A percentile compares a stretch with the other conserved stretches of the same genome.
Evolutionary conservation across 2,888 invertebrate genomes (phyloP).

Genomic region (Taenaris catops): DNA sequence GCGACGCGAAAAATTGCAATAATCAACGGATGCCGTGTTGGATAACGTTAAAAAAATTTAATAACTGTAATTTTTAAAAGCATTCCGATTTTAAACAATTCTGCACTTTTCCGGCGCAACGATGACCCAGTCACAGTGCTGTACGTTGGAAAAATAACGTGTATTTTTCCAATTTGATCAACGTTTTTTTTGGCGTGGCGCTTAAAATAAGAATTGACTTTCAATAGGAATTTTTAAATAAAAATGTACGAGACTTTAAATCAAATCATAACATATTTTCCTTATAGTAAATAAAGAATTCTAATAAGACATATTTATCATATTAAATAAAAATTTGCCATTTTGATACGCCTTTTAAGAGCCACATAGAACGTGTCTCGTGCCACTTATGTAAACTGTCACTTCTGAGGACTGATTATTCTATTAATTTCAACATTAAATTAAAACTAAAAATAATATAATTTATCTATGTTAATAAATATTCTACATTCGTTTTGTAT

Average conservation of each 20-base stretch:
- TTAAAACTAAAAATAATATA: too few relatives aligned
- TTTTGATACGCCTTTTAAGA: too few relatives aligned
- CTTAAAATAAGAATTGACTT: conserved; percentile 15
- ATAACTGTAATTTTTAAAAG: conserved; percentile 53
- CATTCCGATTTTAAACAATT: conserved; percentile 32
- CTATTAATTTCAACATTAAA: too few relatives aligned
- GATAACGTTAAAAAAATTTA: conserved; percentile 37
- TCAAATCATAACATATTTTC: too few relatives aligned
- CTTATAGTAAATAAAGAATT: too few relatives aligned
- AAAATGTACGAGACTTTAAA: conserved; percentile 1
- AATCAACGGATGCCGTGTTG: conserved; percentile 54
- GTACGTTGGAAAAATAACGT: conserved; percentile 15
- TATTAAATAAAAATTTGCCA: too few relatives aligned
- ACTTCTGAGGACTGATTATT: too few relatives aligned
- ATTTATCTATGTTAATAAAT: too few relatives aligned
- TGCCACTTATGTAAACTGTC: too few relatives aligned
- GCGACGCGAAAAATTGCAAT: conserved; percentile 65
- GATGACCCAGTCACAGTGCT: conserved; percentile 33
- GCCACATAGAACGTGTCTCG: too few relatives aligned
- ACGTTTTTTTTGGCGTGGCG: conserved; percentile 3
- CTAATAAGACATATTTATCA: too few relatives aligned
- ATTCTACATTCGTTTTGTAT: too few relatives aligned
- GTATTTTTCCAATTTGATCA: conserved; percentile 19
- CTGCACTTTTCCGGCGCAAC: conserved; percentile 26
- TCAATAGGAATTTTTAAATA: conserved; percentile 13